A percentile compares a stretch with the other conserved stretches of the same genome.
Conservation (phyloP, 2,888 invertebrate genomes). For the Lottia scabra region DNA sequence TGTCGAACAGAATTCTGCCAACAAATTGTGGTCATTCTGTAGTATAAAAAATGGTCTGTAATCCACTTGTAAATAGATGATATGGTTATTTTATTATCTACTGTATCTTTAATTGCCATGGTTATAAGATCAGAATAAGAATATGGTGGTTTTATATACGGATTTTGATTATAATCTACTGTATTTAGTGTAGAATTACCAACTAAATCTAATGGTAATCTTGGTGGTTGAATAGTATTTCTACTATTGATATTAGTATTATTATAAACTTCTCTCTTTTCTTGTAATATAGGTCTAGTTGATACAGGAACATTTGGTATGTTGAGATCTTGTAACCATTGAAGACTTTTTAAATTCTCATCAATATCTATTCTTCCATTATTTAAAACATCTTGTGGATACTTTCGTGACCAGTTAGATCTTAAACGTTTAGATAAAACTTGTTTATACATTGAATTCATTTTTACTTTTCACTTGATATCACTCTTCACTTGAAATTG, state of each 20-base stretch:
- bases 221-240: no score
- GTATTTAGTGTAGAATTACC: no score
- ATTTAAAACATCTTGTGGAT: neutral
- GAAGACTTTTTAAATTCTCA: neutral
- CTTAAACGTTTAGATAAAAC: neutral
- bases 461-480: no score
- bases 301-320: neutral
- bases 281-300: no score
- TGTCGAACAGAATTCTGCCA: conserved; percentile 90
- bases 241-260: no score
- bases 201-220: no score
- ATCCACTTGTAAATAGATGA: neutral
- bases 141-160: neutral
- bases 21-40: neutral
- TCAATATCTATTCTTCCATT: neutral
- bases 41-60: neutral
- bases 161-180: neutral
- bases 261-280: no score
- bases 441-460: neutral
- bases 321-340: neutral
- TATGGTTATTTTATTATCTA: neutral
- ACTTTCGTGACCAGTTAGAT: neutral
- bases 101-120: neutral
- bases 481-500: no score
- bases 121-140: neutral